These are phyloP conservation scores for Rhinoderma darwinii DNA, from an alignment of 2,113 vertebrate species.

Conservation along the genomic window DNA sequence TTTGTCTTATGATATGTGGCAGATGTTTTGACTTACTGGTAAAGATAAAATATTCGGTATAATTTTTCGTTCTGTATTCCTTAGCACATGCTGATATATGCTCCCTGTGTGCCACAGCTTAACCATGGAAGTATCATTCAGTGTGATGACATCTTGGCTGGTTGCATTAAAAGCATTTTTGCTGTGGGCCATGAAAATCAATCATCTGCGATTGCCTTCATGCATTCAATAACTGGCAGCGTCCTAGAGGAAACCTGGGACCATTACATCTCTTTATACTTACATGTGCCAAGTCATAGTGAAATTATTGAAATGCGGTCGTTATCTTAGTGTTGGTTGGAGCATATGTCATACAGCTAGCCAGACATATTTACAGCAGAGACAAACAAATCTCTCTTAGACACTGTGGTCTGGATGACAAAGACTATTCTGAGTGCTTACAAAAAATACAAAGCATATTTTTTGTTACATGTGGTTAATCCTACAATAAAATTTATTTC, in stretches of 20 bases:
- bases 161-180: constrained; percentile 61
- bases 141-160: constrained; percentile 60
- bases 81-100: constrained; percentile 21
- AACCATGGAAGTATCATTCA: constrained; percentile 59
- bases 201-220: constrained; percentile 64
- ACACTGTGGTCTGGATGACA: not conserved
- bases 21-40: constrained; percentile 48
- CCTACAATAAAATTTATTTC: not conserved
- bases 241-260: constrained; percentile 60
- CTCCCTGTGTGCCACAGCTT: constrained; percentile 51
- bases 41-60: constrained; percentile 54
- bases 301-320: constrained; percentile 56
- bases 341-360: constrained; percentile 37
- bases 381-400: not conserved
- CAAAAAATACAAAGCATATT: not conserved
- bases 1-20: not conserved
- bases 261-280: constrained; percentile 59
- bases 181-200: constrained; percentile 67
- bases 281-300: constrained; percentile 57
- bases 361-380: constrained; percentile 14
- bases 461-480: not conserved
- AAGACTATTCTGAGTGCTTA: not conserved
- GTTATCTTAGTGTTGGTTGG: constrained; percentile 59
- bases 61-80: constrained; percentile 54
- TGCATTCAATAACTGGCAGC: constrained; percentile 61